These are phyloP conservation scores for Eupelmus urozonus DNA, from an alignment of 2,888 invertebrate species.

Conservation along the genomic window DNA sequence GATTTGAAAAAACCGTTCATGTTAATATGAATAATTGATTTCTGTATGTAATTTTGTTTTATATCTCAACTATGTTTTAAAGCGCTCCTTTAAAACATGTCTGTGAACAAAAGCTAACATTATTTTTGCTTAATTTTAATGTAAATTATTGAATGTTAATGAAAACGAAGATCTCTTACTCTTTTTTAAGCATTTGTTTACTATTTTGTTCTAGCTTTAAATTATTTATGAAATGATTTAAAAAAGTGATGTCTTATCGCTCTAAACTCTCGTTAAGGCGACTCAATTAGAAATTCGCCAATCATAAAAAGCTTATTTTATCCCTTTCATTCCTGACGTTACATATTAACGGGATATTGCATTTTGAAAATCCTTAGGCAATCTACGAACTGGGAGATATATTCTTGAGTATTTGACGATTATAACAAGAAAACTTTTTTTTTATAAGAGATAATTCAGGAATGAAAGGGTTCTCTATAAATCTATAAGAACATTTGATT, in stretches of 20 bases:
- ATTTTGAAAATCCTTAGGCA: too few relatives aligned
- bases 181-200: conserved; percentile 12
- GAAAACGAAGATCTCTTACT: conserved; percentile 26
- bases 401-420: too few relatives aligned
- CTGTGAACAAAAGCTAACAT: not conserved
- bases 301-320: not conserved
- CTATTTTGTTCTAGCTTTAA: conserved; percentile 35
- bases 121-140: not conserved
- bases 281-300: conserved; percentile 16
- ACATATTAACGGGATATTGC: too few relatives aligned
- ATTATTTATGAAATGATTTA: conserved; percentile 25
- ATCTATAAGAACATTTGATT: too few relatives aligned
- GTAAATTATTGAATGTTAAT: not conserved
- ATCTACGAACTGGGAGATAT: too few relatives aligned
- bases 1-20: not conserved
- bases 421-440: too few relatives aligned
- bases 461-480: too few relatives aligned
- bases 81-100: not conserved
- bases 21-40: not conserved
- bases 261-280: conserved; percentile 15
- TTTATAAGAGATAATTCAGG: too few relatives aligned
- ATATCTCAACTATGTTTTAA: too few relatives aligned
- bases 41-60: not conserved
- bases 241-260: conserved; percentile 23
- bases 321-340: too few relatives aligned